Conservation (phyloP, 2,888 invertebrate genomes). For the Netelia virgata region DNA sequence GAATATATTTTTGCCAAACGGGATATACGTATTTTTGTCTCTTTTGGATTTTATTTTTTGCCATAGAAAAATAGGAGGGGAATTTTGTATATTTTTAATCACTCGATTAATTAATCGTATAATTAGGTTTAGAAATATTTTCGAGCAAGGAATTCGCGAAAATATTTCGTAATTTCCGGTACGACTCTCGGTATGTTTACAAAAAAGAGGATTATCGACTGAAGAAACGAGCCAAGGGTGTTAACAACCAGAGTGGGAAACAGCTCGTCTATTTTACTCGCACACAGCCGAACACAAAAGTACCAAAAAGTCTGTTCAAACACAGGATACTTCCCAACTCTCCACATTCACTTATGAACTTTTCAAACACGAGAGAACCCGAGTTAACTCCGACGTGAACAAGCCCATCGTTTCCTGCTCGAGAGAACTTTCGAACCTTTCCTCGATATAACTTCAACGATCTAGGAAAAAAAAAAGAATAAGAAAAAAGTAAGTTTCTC, state of each 20-base stretch:
- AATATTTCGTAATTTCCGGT: neutral
- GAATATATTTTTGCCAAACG: no score
- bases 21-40: no score
- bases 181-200: neutral
- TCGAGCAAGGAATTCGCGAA: no score
- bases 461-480: neutral
- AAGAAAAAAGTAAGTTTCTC: slow-evolving; percentile 5
- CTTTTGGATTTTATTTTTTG: neutral
- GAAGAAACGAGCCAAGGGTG: neutral
- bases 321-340: slow-evolving; percentile 5
- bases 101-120: neutral
- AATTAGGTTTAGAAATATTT: neutral
- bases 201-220: neutral
- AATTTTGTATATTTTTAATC: neutral
- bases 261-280: neutral
- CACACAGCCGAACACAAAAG: neutral
- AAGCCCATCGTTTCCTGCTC: slow-evolving; percentile 52
- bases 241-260: neutral
- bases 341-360: slow-evolving; percentile 58
- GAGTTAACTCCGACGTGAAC: slow-evolving; percentile 51
- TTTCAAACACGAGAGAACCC: slow-evolving; percentile 50
- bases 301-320: neutral
- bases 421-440: slow-evolving; percentile 19
- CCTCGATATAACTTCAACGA: neutral
- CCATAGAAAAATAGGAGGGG: neutral